Percentiles rank a stretch among this genome's conserved stretches.
phyloP scores from a whole-genome alignment of 2,797 vertebrate species.

The Todus mexicanus region DNA sequence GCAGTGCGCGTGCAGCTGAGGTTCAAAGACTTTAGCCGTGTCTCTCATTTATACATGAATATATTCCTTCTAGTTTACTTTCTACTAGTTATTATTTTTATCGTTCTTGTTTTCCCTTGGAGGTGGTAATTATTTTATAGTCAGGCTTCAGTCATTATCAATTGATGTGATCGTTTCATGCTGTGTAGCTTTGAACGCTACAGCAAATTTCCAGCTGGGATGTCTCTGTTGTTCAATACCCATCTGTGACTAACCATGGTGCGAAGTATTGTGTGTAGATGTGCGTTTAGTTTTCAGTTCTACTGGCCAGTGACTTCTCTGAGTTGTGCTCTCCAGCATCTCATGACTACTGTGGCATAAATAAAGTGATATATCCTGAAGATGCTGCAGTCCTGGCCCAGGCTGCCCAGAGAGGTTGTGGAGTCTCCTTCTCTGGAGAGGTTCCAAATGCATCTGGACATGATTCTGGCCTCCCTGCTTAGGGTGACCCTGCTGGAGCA shows the following conservation, averaged over 20 bases:
- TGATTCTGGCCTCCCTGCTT: not conserved
- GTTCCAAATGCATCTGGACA: not conserved
- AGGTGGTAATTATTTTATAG: not conserved
- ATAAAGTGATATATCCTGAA: not conserved
- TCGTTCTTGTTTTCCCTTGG: not conserved
- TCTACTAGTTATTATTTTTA: not conserved
- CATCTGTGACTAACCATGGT: not conserved
- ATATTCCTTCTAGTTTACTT: not conserved
- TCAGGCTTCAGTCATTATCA: not conserved
- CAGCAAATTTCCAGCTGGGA: not conserved
- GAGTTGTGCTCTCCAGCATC: not conserved
- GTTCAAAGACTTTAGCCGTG: not conserved
- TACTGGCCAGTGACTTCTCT: not conserved
- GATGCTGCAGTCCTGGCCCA: not conserved
- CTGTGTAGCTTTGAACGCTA: not conserved
- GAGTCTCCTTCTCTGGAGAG: not conserved
- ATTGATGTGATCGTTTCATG: not conserved
- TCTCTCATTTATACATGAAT: not conserved
- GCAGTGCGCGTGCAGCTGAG: accelerated
- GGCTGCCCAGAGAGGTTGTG: not conserved
- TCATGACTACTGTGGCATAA: not conserved
- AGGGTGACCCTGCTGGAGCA: not conserved
- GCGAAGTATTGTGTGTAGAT: not conserved
- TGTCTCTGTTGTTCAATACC: not conserved
- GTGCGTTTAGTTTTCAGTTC: not conserved